Conservation (phyloP, 1,140 invertebrate species). For the Panulirus ornatus region DNA sequence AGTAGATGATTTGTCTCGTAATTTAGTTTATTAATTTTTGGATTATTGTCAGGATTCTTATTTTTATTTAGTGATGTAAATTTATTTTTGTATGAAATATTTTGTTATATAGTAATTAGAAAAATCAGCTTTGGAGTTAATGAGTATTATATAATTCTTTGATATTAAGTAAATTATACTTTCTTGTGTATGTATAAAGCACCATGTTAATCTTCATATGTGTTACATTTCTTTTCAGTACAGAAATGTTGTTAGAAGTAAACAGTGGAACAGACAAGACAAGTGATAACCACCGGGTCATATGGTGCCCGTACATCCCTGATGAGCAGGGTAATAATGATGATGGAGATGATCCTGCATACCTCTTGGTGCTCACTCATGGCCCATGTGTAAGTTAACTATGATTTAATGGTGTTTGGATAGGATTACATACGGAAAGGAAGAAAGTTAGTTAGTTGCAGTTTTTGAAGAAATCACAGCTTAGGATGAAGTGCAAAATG, state of each 20-base stretch:
- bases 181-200: too few species aligned
- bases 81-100: too few species aligned
- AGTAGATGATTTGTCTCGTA: neutral
- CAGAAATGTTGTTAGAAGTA: conserved; percentile 61
- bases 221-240: conserved; percentile 20
- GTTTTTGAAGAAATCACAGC: too few species aligned
- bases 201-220: too few species aligned
- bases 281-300: conserved; percentile 82
- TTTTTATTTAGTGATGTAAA: neutral
- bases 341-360: conserved; percentile 81
- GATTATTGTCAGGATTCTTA: conserved; percentile 3
- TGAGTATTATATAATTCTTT: too few species aligned
- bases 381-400: conserved; percentile 83
- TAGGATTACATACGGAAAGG: neutral
- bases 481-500: too few species aligned
- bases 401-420: too few species aligned
- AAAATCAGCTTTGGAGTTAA: too few species aligned
- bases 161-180: too few species aligned
- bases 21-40: neutral
- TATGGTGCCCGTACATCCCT: conserved; percentile 96
- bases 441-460: too few species aligned
- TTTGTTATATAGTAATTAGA: too few species aligned
- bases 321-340: conserved; percentile 79
- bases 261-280: conserved; percentile 75
- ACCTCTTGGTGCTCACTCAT: conserved; percentile 89